Evolutionary conservation across 2,888 invertebrate species (phyloP).

Genomic region (Cataglyphis albicans): DNA sequence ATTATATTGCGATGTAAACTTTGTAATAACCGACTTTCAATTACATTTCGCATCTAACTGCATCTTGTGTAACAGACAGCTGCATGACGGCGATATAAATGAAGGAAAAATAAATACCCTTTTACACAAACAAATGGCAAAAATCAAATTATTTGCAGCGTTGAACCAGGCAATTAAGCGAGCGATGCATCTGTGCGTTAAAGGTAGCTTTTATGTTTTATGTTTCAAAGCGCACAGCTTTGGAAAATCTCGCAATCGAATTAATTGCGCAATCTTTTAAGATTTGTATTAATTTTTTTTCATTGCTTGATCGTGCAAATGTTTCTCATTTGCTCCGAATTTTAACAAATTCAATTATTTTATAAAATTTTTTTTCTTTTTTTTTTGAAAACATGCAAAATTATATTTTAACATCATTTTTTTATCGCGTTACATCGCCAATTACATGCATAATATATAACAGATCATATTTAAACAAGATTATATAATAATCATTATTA

Average conservation of each 20-base stretch:
- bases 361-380: neutral
- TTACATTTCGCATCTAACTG: constrained; percentile 16
- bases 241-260: constrained; percentile 1
- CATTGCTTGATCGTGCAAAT: neutral
- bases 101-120: constrained; percentile 31
- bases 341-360: neutral
- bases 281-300: neutral
- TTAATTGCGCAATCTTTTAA: constrained; percentile 11
- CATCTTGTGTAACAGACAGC: constrained; percentile 35
- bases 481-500: neutral
- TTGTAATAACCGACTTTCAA: constrained; percentile 19
- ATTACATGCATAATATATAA: neutral
- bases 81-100: neutral
- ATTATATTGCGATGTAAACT: neutral
- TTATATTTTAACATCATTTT: neutral
- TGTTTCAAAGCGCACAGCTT: neutral
- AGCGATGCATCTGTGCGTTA: constrained; percentile 15
- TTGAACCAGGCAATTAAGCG: constrained; percentile 38
- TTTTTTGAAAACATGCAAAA: neutral
- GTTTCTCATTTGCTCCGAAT: neutral
- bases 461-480: neutral
- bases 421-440: neutral
- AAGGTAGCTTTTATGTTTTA: constrained; percentile 3
- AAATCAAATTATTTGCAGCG: constrained; percentile 42
- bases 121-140: constrained; percentile 32